Base-by-base conservation (phyloP, 1,140 invertebrate genomes). In the Harpegnathos saltator region DNA sequence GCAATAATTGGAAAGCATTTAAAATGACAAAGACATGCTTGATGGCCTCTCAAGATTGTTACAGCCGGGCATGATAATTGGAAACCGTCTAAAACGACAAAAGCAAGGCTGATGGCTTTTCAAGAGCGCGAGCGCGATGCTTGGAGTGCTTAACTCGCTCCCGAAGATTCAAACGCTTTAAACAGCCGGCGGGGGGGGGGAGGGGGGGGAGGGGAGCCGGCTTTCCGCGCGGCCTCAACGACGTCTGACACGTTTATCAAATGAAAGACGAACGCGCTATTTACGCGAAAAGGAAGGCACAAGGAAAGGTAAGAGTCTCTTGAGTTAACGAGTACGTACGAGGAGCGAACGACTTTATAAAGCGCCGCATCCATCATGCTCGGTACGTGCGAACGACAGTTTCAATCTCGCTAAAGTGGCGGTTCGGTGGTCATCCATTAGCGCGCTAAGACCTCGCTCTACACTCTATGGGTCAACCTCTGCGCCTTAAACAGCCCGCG, bases 371-470 rank as follows among this genome's bases (percentile, higher is more conserved):
- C 63, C 62, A 83, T 83, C 82, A 83, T 83, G 54, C 52, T 68
- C 38, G 61, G 52, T 83, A 80, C 54, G 50, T 59, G 52, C 56
- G 44, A 83, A 80, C 73, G 82, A 83, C 82, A 77, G 73, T 78
- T 59, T 83, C 82, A 68, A 78, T 82, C 59, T 82, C 69, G 69
- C 69, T 74, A 74, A 74, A 82, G 78, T 82, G 78, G 56, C 78
- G 69, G 78, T 82, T 72, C 71, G 56, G 68, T 72, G 77, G 78
- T 74, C 78, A 74, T 82, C 78, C 69, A 82, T 82, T 82, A 82
- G 58, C 78, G 58, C 26, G 52, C 71, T 44, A 62, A 74, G 56
- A 62, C 56, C 69, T 73, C 66, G 56, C 63, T 73, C 44, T 22
- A n/a, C 24, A 17, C 78, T n/a, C n/a, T n/a, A 22, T 12, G 22